A percentile compares a stretch with the other conserved stretches of the same genome.
Evolutionary conservation across 1,140 invertebrate species (phyloP).

Genomic region (Macrosteles quadrilineatus): DNA sequence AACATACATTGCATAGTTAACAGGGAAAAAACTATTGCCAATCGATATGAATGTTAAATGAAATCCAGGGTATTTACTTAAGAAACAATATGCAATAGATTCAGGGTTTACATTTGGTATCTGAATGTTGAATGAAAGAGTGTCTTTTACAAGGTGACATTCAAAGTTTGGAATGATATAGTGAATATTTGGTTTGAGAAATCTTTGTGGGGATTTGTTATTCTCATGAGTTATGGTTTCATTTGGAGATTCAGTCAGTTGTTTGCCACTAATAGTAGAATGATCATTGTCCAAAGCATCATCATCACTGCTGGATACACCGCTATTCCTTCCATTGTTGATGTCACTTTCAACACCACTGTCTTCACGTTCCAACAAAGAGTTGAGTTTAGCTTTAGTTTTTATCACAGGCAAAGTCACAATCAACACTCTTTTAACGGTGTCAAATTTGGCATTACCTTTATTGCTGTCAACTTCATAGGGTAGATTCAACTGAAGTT

Average conservation of each 20-base stretch:
- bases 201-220: constrained; percentile 40
- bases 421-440: constrained; percentile 66
- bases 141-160: constrained; percentile 70
- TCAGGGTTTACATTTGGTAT: constrained; percentile 78
- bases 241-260: too few relatives aligned
- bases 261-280: constrained; percentile 21
- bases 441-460: constrained; percentile 85
- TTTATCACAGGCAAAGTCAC: constrained; percentile 78
- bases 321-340: constrained; percentile 46
- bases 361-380: constrained; percentile 59
- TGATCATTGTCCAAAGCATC: constrained; percentile 27
- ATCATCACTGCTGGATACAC: constrained; percentile 27
- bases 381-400: constrained; percentile 39
- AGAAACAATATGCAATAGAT: constrained; percentile 61
- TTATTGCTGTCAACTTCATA: constrained; percentile 75
- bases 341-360: constrained; percentile 73
- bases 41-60: constrained; percentile 71
- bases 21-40: constrained; percentile 77
- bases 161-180: constrained; percentile 71
- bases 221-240: too few relatives aligned
- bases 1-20: constrained; percentile 73
- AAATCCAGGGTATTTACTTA: constrained; percentile 56
- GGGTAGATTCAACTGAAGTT: constrained; percentile 74
- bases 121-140: constrained; percentile 73
- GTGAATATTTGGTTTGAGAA: constrained; percentile 55